These are phyloP conservation scores for Capreolus pygargus DNA, from an alignment of 2,113 vertebrate genomes.

Conservation along the genomic window DNA sequence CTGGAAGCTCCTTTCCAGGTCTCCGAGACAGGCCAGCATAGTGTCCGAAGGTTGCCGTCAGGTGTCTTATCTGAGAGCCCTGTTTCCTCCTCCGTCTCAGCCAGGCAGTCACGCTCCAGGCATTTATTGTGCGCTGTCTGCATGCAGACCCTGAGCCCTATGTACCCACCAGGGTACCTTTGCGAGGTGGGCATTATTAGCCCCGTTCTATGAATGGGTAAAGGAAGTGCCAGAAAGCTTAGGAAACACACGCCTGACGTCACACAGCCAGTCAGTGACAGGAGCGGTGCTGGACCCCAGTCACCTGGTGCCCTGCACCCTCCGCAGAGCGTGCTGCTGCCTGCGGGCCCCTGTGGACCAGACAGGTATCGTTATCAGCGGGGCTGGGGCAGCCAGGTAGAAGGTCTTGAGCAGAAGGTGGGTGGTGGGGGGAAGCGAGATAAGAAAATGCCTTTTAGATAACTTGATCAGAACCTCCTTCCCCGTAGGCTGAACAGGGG, in stretches of 20 bases:
- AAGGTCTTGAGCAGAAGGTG: neutral
- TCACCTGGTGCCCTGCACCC: neutral
- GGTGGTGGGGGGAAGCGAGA: neutral
- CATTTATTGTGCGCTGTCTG: neutral
- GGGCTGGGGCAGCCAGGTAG: slow-evolving; percentile 47
- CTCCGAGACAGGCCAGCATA: neutral
- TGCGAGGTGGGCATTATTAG: neutral
- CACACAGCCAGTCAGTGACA: neutral
- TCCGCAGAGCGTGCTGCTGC: neutral
- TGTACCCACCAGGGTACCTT: neutral
- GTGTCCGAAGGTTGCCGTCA: neutral
- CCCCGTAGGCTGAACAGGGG: slow-evolving; percentile 70
- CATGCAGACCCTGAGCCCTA: neutral
- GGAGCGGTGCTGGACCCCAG: neutral
- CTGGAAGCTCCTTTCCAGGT: neutral
- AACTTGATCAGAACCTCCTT: slow-evolving; percentile 49
- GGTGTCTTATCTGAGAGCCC: neutral
- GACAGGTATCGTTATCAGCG: too few relatives aligned
- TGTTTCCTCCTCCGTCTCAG: neutral
- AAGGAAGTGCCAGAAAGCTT: neutral
- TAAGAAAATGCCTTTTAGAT: neutral
- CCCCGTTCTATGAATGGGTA: neutral
- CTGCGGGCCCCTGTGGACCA: neutral
- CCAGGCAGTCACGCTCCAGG: neutral
- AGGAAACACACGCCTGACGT: neutral